Evolutionary conservation across 2,888 invertebrate genomes (phyloP), one percentile per base, ranked within the genome.

Genomic region (Argyra leucocephala): DNA sequence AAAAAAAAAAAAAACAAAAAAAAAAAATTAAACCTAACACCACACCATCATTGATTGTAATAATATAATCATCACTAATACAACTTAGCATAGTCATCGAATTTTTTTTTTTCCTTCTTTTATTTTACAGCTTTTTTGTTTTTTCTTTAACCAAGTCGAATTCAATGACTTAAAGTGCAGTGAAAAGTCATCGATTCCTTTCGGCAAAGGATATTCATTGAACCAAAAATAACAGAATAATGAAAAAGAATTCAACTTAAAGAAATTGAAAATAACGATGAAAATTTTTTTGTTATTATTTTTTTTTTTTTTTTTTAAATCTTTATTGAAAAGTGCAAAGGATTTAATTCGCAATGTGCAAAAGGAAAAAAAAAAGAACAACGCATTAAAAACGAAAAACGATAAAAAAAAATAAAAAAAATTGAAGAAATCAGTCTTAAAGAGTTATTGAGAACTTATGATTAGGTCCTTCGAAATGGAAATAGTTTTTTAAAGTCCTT

Each of bases 131-230:
- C 9, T 31, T 31, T 31, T 31, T 31, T 31, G 1, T 31, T 31
- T 31, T 31, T 31, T 31, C 9, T 31, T 31, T 31, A 31, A 31
- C 7, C 12, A 37, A 37, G 12, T 37, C 37, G 12, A 48, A 48
- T 48, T 48, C 18, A 2, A 48, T 12, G 48, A 48, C 18, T 15
- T 18, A 9, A 48, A 48, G 48, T 48, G 48, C 48, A 48, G n/a
- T 48, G 48, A 48, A 48, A 48, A 48, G 48, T 48, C 48, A 48
- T 48, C 48, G 48, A 48, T 48, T 48, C 18, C 48, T 48, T 48
- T 48, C 2, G 18, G 18, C 5, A 3, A 3, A 31, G 12, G 12
- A 31, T 6, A 31, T 48, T 48, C 48, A 48, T 48, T 48, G 48
- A 48, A 48, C 48, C 18, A 48, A 48, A 48, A 48, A 48, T 48